These are phyloP conservation scores for Heliconius hewitsoni DNA, from an alignment of 1,140 invertebrate species.

Conservation along the genomic window DNA sequence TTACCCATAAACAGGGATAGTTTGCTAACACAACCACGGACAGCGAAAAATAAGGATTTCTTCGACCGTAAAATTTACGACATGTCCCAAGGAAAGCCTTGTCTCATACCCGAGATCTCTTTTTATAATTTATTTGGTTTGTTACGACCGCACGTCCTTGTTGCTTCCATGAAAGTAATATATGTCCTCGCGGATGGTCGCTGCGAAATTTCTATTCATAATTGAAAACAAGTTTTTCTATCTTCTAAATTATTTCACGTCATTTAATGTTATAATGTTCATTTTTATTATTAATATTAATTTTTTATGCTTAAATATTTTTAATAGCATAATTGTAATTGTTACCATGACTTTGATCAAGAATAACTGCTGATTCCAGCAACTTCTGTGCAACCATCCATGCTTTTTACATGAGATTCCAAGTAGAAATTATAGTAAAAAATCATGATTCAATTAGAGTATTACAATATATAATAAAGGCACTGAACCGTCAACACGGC, in stretches of 20 bases:
- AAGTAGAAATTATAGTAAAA: not conserved
- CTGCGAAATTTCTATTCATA: conserved; percentile 20
- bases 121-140: conserved; percentile 80
- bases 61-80: conserved; percentile 80
- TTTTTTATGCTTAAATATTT: not conserved
- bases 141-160: conserved; percentile 64
- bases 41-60: conserved; percentile 74
- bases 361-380: not conserved
- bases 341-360: too few relatives aligned
- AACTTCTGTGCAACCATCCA: not conserved
- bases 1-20: conserved; percentile 67
- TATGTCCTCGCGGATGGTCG: conserved; percentile 27
- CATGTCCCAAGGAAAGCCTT: conserved; percentile 73
- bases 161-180: conserved; percentile 50
- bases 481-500: conserved; percentile 33
- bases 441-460: not conserved
- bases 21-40: conserved; percentile 69
- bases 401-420: not conserved
- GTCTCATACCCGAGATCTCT: conserved; percentile 68
- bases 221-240: not conserved
- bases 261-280: not conserved
- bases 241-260: not conserved
- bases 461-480: conserved; percentile 20
- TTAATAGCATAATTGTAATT: too few relatives aligned
- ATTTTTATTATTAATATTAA: not conserved